Percentiles rank a stretch among this genome's conserved stretches.
phyloP scores from a whole-genome alignment of 2,888 invertebrate genomes.

The Polymixis flavicincta region DNA sequence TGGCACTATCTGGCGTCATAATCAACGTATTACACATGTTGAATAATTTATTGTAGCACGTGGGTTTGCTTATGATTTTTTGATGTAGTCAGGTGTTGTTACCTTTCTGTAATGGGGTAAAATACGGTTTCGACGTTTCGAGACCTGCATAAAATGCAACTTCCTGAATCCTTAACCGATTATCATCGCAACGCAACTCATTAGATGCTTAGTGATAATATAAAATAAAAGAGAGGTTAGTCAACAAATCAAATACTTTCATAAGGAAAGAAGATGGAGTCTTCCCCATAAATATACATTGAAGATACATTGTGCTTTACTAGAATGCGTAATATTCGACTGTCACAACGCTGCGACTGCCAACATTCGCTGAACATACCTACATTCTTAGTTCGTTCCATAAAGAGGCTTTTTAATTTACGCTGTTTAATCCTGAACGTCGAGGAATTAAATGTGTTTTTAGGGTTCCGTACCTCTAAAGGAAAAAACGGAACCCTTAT shows the following conservation, averaged over 20 bases:
- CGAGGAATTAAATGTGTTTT: neutral
- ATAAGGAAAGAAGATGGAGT: neutral
- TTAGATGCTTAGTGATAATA: slow-evolving; percentile 1
- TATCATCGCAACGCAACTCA: no score
- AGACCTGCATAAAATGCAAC: neutral
- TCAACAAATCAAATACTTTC: neutral
- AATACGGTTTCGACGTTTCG: neutral
- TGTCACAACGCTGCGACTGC: neutral
- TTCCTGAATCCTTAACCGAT: neutral
- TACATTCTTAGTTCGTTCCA: neutral
- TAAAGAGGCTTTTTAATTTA: neutral
- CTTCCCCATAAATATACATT: neutral
- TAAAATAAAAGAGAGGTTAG: neutral
- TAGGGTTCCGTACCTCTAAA: no score
- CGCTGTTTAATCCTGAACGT: neutral
- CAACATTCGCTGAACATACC: neutral
- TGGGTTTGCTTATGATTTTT: slow-evolving; percentile 46
- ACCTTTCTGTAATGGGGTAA: neutral
- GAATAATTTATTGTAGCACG: slow-evolving; percentile 46
- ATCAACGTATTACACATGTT: slow-evolving; percentile 50
- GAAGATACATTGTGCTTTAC: neutral
- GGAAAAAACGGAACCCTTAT: no score
- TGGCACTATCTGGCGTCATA: slow-evolving; percentile 52
- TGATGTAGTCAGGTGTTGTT: neutral
- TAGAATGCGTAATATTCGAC: neutral